Evolutionary conservation across 2,113 vertebrate species (phyloP).

Genomic region (Myrmophylax atrothorax): DNA sequence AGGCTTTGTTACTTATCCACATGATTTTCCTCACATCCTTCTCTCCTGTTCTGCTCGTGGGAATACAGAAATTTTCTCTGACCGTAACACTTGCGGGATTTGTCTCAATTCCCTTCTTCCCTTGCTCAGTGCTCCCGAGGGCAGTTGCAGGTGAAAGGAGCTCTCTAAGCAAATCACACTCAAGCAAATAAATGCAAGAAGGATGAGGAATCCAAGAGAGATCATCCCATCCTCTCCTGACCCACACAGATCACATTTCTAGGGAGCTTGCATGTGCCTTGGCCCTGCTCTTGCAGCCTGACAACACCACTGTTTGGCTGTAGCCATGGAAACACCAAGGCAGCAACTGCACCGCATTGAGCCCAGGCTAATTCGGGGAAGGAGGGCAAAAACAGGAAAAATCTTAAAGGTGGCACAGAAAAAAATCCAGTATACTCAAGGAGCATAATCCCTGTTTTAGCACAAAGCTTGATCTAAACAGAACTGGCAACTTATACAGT

Average conservation of each 20-base stretch:
- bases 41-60: neutral
- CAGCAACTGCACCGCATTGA: neutral
- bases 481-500: neutral
- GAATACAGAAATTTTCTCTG: neutral
- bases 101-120: neutral
- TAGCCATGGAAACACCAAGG: slow-evolving; percentile 66
- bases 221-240: neutral
- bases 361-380: neutral
- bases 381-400: neutral
- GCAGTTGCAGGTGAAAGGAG: neutral
- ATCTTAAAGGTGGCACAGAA: neutral
- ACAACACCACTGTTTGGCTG: slow-evolving; percentile 59
- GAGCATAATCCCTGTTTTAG: neutral
- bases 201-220: neutral
- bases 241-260: neutral
- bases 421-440: neutral
- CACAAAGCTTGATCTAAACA: neutral
- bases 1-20: neutral
- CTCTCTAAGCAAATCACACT: neutral
- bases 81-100: neutral
- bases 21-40: neutral
- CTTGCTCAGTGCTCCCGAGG: neutral
- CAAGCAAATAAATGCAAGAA: neutral
- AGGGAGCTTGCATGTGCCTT: neutral
- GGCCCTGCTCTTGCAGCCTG: slow-evolving; percentile 30